Conservation (phyloP, 2,113 vertebrate genomes). For the western clawed frog (Xenopus tropicalis) region UCB_Xtro_10.0 CM004445.2:112775501-112776000, state of each 20-base stretch:
- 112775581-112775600: no score
- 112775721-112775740: neutral
- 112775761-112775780: neutral
- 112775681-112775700: no score
- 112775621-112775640: no score
- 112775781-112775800: neutral
- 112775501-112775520: no score
- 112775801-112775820: constrained; percentile 18
- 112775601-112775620: no score
- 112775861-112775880: constrained; percentile 4
- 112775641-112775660: no score
- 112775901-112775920: constrained; percentile 8
- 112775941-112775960: constrained; percentile 31
- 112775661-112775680: no score
- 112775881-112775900: neutral
- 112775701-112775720: no score
- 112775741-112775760: neutral
- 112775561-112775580: no score
- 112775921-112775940: constrained; percentile 46
- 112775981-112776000: constrained; percentile 47
- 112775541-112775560: no score
- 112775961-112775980: constrained; percentile 30
- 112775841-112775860: constrained; percentile 26
- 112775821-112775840: constrained; percentile 2
- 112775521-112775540: no score